These are phyloP conservation scores for Glyptemys insculpta DNA, from an alignment of 2,797 vertebrate genomes.

Conservation along the genomic window DNA sequence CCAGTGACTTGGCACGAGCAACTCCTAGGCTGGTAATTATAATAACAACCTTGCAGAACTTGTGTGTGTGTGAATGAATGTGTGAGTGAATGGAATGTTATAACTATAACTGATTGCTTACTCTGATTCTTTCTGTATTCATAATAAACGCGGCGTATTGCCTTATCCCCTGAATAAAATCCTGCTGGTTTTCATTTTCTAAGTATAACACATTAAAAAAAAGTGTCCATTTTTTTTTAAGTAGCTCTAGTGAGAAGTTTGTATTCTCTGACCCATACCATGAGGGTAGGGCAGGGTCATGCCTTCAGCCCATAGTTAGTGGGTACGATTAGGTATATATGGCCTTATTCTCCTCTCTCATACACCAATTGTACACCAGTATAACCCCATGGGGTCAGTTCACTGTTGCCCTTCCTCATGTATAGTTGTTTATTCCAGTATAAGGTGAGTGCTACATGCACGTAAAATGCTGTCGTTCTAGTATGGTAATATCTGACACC, in stretches of 20 bases:
- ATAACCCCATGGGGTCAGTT: not conserved
- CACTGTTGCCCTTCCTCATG: not conserved
- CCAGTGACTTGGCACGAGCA: no score
- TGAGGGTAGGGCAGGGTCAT: not conserved
- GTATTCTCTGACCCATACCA: not conserved
- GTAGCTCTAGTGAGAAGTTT: not conserved
- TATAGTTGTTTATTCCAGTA: not conserved
- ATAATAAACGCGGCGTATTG: no score
- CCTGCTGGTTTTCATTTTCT: no score
- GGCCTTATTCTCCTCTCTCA: not conserved
- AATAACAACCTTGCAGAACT: no score
- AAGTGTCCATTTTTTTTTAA: not conserved
- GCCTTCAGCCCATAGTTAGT: not conserved
- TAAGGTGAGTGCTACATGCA: not conserved
- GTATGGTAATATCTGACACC: not conserved
- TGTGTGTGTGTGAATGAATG: no score
- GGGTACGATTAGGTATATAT: not conserved
- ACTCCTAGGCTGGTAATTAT: no score
- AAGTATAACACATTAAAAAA: not conserved
- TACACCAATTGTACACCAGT: not conserved
- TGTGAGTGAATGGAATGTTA: no score
- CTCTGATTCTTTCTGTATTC: no score
- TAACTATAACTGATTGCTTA: no score
- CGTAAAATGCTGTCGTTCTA: not conserved
- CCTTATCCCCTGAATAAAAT: no score